Conservation (phyloP, 2,888 invertebrate genomes). For the Dicroscelio sp. region DNA sequence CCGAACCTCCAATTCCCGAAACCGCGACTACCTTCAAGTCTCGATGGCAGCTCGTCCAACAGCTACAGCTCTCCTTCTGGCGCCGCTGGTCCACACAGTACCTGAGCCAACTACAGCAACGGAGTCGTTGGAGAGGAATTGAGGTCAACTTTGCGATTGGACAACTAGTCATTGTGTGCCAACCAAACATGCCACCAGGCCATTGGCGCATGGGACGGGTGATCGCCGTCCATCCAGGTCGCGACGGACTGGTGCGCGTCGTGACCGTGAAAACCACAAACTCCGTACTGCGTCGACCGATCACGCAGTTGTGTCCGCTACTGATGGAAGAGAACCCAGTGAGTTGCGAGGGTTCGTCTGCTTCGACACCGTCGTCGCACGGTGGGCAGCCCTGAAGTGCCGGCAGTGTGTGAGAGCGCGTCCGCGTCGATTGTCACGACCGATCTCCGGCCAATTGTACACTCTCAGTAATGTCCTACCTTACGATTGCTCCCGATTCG, state of each 20-base stretch:
- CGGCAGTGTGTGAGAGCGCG: not conserved
- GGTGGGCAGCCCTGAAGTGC: not conserved
- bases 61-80: too few relatives aligned
- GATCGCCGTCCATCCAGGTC: constrained; percentile 57
- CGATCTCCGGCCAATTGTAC: too few relatives aligned
- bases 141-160: constrained; percentile 57
- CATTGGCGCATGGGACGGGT: constrained; percentile 76
- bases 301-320: constrained; percentile 47
- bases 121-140: constrained; percentile 56
- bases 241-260: constrained; percentile 61
- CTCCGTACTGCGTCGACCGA: constrained; percentile 4
- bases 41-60: too few relatives aligned
- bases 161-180: constrained; percentile 65
- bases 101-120: not conserved
- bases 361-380: not conserved
- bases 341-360: not conserved
- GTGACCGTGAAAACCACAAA: constrained; percentile 67
- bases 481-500: not conserved
- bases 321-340: not conserved
- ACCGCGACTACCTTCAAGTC: too few relatives aligned
- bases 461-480: too few relatives aligned
- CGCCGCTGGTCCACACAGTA: too few relatives aligned
- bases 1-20: too few relatives aligned
- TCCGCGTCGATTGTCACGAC: not conserved
- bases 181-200: constrained; percentile 66